Conservation (phyloP, 2,888 invertebrate genomes). For the Mythimna pallens region DNA sequence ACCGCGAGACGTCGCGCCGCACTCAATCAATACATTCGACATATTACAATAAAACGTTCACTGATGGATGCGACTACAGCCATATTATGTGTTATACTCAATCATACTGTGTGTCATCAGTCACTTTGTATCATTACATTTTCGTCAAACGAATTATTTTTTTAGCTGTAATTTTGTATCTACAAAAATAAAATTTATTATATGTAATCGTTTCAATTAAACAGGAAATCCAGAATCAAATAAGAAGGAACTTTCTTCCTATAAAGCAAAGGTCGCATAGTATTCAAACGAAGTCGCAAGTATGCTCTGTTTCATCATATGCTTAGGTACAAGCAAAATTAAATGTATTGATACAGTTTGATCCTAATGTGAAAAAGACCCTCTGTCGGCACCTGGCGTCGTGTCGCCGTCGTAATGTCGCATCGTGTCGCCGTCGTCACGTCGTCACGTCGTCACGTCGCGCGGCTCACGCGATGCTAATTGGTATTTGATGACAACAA, state of each 20-base stretch:
- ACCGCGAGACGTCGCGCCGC: conserved; percentile 26
- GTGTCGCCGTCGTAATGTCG: neutral
- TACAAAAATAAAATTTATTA: neutral
- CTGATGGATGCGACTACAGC: conserved; percentile 5
- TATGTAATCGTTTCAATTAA: neutral
- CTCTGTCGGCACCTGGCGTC: neutral
- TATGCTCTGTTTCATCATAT: neutral
- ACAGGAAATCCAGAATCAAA: neutral
- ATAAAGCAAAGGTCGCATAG: neutral
- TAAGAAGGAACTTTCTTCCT: neutral
- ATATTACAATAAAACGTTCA: conserved; percentile 22
- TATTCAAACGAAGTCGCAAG: too few species aligned
- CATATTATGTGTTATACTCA: conserved; percentile 1
- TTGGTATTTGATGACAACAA: conserved; percentile 48
- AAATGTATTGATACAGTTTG: too few species aligned
- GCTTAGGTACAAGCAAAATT: neutral
- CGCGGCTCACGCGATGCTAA: conserved; percentile 39
- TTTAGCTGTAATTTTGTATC: neutral
- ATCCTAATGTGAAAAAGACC: neutral
- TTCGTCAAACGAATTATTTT: conserved; percentile 31
- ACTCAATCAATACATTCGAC: conserved; percentile 34
- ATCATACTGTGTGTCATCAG: conserved; percentile 11
- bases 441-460: conserved; percentile 1
- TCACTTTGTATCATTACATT: conserved; percentile 19
- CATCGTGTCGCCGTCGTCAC: neutral